Evolutionary conservation across 1,140 invertebrate species (phyloP), one percentile per base, ranked within the genome.

Genomic region (Aricia agestis): DNA sequence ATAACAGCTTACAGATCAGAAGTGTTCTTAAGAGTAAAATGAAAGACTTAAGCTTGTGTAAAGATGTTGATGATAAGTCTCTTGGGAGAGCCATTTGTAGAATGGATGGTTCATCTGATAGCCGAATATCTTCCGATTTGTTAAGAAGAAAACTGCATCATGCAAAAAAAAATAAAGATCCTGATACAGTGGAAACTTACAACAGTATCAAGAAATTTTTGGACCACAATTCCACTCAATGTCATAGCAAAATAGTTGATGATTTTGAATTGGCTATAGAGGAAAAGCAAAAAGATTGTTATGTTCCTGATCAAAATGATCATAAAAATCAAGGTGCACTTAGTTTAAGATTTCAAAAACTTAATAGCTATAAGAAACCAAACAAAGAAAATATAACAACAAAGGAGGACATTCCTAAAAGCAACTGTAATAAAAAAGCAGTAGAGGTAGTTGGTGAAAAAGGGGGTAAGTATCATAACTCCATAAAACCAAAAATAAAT

Each of bases 1-100:
- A 83, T 57, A 82, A 82, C 45, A 74, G 78, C n/a, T 6, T 68
- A 57, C 70, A 72, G 11, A 63, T 78, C 11, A 67, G 75, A 57
- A 63, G 45, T 25, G 15, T 86, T 36, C 6, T 85, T 0, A 45
- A 82, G 25, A 81, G 78, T 15, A 86, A 89, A 66, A 59, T 73
- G 1, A 77, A 77, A 32, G 84, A 84, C 58, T 78, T 89, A 41
- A 77, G 86, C 17, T 67, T 78, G 4, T 89, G 83, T 67, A 84
- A 86, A 76, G 86, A 81, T 61, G 31, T 82, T 15, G 82, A 89
- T 9, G 85, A 87, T n/a, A 69, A 74, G 1, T 78, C 86, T 0
- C 1, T 81, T 2, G 84, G 84, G 0, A 70, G 82, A 66, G 84
- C 72, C 0, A 73, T 18, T 13, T 19, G 45, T 32, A 76, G 76